A percentile compares a stretch with the other conserved stretches of the same genome.
Conservation (phyloP, 2,888 invertebrate genomes). For the Troilus luridus region DNA sequence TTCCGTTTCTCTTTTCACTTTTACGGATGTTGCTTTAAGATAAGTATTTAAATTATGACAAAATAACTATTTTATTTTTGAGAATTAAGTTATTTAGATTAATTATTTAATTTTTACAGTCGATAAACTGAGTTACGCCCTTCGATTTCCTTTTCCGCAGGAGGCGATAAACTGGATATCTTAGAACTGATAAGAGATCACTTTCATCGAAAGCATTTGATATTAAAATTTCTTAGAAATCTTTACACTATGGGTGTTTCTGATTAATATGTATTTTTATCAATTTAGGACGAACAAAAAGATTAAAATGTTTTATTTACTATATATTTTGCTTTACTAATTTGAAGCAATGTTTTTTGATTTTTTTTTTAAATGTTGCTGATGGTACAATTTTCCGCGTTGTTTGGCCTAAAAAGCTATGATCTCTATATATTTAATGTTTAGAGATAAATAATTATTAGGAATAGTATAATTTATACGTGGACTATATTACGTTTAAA, state of each 20-base stretch:
- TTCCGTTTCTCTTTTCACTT: not conserved
- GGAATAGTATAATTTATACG: too few species aligned
- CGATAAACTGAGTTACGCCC: not conserved
- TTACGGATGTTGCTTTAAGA: not conserved
- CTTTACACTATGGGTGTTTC: not conserved
- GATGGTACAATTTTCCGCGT: not conserved
- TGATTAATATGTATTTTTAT: not conserved
- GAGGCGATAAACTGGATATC: not conserved
- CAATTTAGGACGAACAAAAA: not conserved
- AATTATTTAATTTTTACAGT: not conserved
- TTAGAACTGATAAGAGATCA: not conserved
- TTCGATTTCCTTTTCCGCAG: constrained; percentile 6
- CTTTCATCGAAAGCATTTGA: not conserved
- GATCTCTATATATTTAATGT: too few species aligned
- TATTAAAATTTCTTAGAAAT: not conserved
- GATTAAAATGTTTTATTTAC: too few species aligned
- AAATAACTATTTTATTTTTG: not conserved
- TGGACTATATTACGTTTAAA: too few species aligned
- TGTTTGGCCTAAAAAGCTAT: not conserved
- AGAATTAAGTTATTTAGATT: not conserved
- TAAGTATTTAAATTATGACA: not conserved
- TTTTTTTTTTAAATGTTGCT: not conserved
- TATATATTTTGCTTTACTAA: not conserved
- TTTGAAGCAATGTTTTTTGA: not conserved
- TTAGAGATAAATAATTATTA: too few species aligned